phyloP scores from a whole-genome alignment of 2,888 invertebrate species.

The Drosophila neoperkinsi region DNA sequence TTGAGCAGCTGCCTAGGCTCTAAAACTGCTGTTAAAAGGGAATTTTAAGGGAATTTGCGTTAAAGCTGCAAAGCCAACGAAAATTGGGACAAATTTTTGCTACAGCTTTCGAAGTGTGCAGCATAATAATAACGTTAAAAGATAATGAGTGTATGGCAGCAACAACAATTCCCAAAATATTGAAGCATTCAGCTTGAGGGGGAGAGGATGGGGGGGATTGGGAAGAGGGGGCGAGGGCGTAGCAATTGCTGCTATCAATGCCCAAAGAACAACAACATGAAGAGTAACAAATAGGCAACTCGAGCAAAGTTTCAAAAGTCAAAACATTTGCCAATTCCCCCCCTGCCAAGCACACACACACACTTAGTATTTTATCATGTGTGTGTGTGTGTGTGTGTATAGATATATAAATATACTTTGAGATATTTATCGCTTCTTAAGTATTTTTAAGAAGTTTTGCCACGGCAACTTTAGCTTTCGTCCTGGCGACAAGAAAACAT shows the following conservation, averaged over 20 bases:
- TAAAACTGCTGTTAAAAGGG: constrained; percentile 32
- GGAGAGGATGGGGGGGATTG: neutral
- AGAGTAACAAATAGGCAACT: constrained; percentile 70
- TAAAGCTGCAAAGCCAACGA: constrained; percentile 46
- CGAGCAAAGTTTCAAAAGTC: constrained; percentile 71
- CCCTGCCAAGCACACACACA: neutral
- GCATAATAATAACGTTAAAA: constrained; percentile 75
- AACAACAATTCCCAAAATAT: constrained; percentile 33
- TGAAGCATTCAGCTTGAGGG: constrained; percentile 30
- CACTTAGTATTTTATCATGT: constrained; percentile 21
- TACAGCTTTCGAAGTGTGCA: constrained; percentile 54
- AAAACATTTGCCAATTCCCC: constrained; percentile 45
- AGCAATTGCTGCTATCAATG: constrained; percentile 39
- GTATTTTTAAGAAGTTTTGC: constrained; percentile 77
- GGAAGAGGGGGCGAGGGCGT: constrained; percentile 18
- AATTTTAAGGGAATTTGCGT: constrained; percentile 28
- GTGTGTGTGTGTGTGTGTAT: constrained; percentile 16
- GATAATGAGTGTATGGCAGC: constrained; percentile 61
- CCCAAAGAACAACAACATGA: constrained; percentile 30
- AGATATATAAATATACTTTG: constrained; percentile 51
- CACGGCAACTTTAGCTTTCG: constrained; percentile 65
- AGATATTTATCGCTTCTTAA: constrained; percentile 78
- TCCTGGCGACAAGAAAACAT: constrained; percentile 50
- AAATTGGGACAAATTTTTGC: constrained; percentile 21
- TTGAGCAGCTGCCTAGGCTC: constrained; percentile 53